Evolutionary conservation across 92 coral and sea anemone species (phyloP).

Genomic region (Epizoanthus scotinus): DNA sequence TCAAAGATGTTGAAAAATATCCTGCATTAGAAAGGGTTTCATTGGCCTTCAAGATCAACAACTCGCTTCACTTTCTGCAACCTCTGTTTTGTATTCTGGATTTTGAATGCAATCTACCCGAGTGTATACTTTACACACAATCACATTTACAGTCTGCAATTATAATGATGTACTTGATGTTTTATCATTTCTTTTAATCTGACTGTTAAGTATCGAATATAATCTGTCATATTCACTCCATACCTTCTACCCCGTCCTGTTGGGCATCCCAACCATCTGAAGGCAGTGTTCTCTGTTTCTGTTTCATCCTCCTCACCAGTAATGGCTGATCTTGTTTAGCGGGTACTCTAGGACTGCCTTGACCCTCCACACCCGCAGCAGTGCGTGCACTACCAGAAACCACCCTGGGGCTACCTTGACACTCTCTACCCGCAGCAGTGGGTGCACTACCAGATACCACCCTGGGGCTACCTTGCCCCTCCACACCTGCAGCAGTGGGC

Average conservation of each 20-base stretch:
- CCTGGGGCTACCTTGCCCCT: constrained; percentile 9
- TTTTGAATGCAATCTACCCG: no score
- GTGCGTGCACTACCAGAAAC: constrained; percentile 52
- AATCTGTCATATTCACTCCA: background rate
- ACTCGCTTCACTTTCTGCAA: no score
- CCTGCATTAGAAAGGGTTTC: no score
- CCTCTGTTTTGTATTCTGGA: no score
- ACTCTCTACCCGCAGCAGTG: constrained; percentile 27
- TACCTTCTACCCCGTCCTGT: constrained; percentile 70
- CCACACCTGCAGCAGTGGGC: constrained; percentile 39
- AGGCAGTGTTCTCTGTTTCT: constrained; percentile 74
- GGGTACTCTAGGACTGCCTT: constrained; percentile 50
- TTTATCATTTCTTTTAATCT: background rate
- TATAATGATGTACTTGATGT: background rate
- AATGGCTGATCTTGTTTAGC: constrained; percentile 59
- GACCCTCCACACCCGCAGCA: background rate
- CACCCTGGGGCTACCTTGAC: constrained; percentile 2
- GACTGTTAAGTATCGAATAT: no score
- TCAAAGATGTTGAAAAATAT: no score
- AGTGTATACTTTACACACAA: no score
- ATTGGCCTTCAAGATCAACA: no score
- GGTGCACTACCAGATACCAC: constrained; percentile 39
- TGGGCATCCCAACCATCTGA: constrained; percentile 78
- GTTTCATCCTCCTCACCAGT: constrained; percentile 67
- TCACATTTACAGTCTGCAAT: no score